Conservation (phyloP, 2,113 vertebrate genomes). For the Microtus ochrogaster region DNA sequence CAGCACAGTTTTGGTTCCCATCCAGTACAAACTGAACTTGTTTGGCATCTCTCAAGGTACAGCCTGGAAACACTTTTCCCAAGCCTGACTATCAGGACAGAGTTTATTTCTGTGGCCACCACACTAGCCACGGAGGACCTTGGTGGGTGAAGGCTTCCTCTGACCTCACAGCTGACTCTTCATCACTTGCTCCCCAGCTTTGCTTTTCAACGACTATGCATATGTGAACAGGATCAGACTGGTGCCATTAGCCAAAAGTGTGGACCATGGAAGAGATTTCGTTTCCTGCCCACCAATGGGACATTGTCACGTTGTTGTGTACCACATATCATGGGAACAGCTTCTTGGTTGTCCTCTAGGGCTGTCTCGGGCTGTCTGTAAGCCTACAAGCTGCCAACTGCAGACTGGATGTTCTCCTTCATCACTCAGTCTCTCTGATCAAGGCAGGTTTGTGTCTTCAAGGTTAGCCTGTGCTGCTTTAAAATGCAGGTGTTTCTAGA, state of each 20-base stretch:
- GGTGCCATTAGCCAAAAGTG: background rate
- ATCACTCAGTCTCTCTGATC: background rate
- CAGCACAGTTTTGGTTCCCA: background rate
- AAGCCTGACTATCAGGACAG: background rate
- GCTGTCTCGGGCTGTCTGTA: background rate
- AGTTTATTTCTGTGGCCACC: background rate
- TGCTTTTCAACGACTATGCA: fast-evolving
- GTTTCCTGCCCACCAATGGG: background rate
- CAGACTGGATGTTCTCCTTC: fast-evolving
- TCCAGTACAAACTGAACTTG: background rate
- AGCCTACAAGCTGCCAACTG: background rate
- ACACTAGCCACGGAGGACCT: background rate
- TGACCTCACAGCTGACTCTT: fast-evolving
- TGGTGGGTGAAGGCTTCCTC: fast-evolving
- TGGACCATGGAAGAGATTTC: background rate
- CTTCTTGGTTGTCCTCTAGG: fast-evolving
- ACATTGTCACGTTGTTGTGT: fast-evolving
- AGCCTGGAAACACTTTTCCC: background rate
- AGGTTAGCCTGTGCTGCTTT: background rate
- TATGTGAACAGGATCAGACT: fast-evolving
- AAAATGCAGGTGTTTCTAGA: background rate
- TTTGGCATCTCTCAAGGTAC: background rate
- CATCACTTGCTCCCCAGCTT: fast-evolving
- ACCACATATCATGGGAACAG: fast-evolving
- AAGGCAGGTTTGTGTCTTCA: background rate